Percentiles rank a stretch among this genome's conserved stretches.
Conservation (phyloP, 2,888 invertebrate genomes). For the Lithophane socia region DNA sequence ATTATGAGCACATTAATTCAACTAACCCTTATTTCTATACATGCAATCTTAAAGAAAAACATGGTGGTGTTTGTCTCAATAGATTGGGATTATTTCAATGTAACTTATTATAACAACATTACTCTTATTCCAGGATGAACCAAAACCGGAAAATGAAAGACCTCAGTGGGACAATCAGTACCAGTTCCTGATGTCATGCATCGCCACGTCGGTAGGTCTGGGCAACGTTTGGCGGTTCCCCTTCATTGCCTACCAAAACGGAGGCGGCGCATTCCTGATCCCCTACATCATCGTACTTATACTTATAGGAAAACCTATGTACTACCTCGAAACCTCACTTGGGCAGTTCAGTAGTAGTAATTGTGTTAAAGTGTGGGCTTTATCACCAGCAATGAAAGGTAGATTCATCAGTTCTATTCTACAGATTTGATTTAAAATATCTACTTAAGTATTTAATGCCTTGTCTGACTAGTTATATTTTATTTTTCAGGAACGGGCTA, state of each 20-base stretch:
- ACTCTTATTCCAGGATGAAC: conserved; percentile 62
- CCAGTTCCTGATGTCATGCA: conserved; percentile 94
- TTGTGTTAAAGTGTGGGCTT: conserved; percentile 93
- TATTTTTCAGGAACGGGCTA: conserved; percentile 92
- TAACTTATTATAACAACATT: background rate
- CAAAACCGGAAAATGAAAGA: conserved; percentile 69
- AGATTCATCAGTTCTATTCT: conserved; percentile 12
- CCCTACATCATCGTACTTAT: conserved; percentile 93
- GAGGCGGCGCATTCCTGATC: conserved; percentile 94
- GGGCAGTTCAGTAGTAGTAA: conserved; percentile 96
- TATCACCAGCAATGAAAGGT: conserved; percentile 95
- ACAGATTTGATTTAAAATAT: conserved; percentile 1
- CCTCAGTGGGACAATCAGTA: conserved; percentile 91
- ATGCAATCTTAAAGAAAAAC: background rate
- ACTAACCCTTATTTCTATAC: background rate
- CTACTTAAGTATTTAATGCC: background rate
- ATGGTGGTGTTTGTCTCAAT: background rate
- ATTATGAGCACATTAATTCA: no score
- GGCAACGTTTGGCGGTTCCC: conserved; percentile 93
- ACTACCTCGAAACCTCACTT: conserved; percentile 95
- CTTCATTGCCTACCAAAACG: conserved; percentile 92
- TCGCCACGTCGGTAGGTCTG: conserved; percentile 93
- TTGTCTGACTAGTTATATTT: background rate
- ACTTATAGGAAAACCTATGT: conserved; percentile 94
- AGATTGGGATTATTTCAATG: background rate